These are phyloP conservation scores for Drosophila sp. DNA, from an alignment of 1,140 invertebrate genomes.

Conservation along the genomic window DNA sequence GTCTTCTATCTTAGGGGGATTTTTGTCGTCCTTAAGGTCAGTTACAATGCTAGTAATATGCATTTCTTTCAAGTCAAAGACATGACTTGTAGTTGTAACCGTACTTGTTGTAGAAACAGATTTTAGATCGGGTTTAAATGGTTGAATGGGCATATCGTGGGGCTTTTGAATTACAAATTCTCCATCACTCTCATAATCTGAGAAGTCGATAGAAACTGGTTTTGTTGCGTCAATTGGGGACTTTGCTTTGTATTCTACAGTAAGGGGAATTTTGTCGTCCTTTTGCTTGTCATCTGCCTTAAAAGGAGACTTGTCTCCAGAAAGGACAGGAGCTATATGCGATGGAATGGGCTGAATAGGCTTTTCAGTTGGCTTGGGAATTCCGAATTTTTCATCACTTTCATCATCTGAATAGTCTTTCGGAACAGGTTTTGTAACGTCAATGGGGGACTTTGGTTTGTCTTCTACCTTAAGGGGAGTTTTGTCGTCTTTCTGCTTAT, in stretches of 20 bases:
- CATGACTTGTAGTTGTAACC: not conserved
- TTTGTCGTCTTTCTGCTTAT: not conserved
- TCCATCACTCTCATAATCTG: slow-evolving; percentile 18
- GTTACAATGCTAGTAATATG: not conserved
- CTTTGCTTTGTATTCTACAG: not conserved
- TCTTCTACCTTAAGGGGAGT: not conserved
- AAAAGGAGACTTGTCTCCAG: slow-evolving; percentile 8
- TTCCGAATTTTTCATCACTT: slow-evolving; percentile 3
- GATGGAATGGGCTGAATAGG: slow-evolving; percentile 9
- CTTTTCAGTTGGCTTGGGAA: not conserved
- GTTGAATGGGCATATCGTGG: not conserved
- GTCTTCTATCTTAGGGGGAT: slow-evolving; percentile 1
- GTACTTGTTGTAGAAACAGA: not conserved
- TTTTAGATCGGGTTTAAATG: not conserved
- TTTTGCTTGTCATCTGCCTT: slow-evolving; percentile 24
- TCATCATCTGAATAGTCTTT: slow-evolving; percentile 22
- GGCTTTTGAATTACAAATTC: slow-evolving; percentile 1
- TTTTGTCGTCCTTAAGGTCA: not conserved
- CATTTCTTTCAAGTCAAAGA: not conserved
- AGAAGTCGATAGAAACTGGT: slow-evolving; percentile 6
- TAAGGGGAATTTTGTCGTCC: not conserved
- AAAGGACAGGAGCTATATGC: not conserved
- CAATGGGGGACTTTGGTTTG: slow-evolving; percentile 9
- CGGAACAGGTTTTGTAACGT: not conserved
- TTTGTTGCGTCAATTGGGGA: not conserved